Evolutionary conservation across 64 coral and sea anemone genomes (phyloP).

Genomic region (Stichodactyla helianthus): DNA sequence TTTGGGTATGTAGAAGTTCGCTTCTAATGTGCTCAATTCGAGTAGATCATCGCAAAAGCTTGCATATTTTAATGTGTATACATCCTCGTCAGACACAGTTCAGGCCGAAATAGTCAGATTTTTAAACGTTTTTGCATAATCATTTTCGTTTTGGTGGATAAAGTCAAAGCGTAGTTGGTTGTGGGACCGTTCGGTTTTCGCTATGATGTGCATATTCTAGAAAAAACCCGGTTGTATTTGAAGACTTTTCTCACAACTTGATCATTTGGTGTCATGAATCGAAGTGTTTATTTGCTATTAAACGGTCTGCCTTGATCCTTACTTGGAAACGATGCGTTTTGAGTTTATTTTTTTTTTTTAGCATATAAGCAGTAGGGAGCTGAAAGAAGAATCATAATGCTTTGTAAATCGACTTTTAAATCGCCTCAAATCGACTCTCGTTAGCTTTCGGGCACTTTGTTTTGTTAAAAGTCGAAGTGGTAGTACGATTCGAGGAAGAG

Average conservation of each 20-base stretch:
- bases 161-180: not conserved
- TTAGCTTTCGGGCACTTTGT: slow-evolving; percentile 14
- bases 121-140: slow-evolving; percentile 25
- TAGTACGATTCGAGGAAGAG: not conserved
- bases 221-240: not conserved
- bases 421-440: slow-evolving; percentile 8
- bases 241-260: slow-evolving; percentile 10
- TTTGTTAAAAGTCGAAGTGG: not conserved
- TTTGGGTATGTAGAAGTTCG: not conserved
- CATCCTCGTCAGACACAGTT: slow-evolving; percentile 3
- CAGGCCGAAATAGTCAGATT: slow-evolving; percentile 20
- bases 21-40: not conserved
- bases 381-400: slow-evolving; percentile 22
- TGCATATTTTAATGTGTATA: slow-evolving; percentile 15
- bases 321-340: slow-evolving; percentile 15
- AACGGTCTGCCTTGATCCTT: not conserved
- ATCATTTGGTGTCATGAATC: slow-evolving; percentile 21
- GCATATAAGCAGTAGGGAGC: slow-evolving; percentile 16
- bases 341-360: slow-evolving; percentile 23
- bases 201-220: not conserved
- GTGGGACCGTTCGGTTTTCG: not conserved
- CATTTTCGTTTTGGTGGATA: slow-evolving; percentile 18
- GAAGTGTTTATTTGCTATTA: slow-evolving; percentile 21
- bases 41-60: not conserved
- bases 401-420: slow-evolving; percentile 18